These are phyloP conservation scores for Gastracanthus pulcherrimus DNA, from an alignment of 2,888 invertebrate species.

Conservation along the genomic window DNA sequence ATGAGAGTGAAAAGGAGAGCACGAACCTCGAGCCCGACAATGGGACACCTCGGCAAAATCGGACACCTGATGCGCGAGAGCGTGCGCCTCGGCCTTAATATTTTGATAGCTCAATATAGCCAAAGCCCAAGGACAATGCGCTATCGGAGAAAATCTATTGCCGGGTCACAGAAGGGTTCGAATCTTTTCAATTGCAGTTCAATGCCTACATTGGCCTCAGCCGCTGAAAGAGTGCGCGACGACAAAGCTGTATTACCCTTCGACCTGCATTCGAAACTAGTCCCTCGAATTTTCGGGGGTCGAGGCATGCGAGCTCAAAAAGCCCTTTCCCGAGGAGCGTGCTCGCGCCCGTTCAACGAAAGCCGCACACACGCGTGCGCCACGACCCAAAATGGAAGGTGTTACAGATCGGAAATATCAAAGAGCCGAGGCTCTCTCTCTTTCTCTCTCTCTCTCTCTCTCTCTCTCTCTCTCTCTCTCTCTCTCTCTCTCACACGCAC, in stretches of 20 bases:
- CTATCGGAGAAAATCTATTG: conserved; percentile 71
- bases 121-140: conserved; percentile 65
- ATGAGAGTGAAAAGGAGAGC: conserved; percentile 45
- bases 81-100: conserved; percentile 69
- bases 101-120: conserved; percentile 76
- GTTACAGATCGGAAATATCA: conserved; percentile 71
- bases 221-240: neutral
- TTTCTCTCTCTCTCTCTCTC: neutral
- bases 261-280: too few species aligned
- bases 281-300: neutral
- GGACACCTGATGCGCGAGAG: conserved; percentile 64
- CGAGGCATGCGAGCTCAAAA: neutral
- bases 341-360: too few species aligned
- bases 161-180: conserved; percentile 50
- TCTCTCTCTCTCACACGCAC: neutral
- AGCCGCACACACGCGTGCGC: conserved; percentile 57
- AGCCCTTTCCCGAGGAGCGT: conserved; percentile 61
- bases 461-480: neutral
- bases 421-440: conserved; percentile 59
- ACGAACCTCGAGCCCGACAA: conserved; percentile 53
- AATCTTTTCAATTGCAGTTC: conserved; percentile 74
- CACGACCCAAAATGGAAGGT: conserved; percentile 66
- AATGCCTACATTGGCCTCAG: conserved; percentile 73
- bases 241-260: too few species aligned
- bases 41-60: conserved; percentile 59